Base-by-base conservation (phyloP, 2,888 invertebrate genomes). In the Cremastinae sp. region DNA sequence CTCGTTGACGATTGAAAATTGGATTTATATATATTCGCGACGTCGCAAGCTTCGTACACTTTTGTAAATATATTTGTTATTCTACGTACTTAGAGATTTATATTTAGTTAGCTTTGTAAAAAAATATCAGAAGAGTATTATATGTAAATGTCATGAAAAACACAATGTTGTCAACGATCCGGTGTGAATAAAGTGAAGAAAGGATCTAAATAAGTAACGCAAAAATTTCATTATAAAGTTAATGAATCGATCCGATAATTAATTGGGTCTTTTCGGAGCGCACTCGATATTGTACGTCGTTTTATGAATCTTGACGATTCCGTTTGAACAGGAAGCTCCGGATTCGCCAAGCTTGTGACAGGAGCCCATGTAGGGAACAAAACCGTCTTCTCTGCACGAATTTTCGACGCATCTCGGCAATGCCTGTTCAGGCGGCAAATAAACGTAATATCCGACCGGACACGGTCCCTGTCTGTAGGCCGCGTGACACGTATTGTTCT, bases 391-490 rank as follows among this genome's bases (percentile, higher is more conserved):
- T 3, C 41, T 7, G 83, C 95, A 95, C 0, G 93, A 92, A 90
- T 95, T 95, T 18, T 80, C 81, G 2, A 89, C 90, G 83, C 95
- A 95, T 62, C 90, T 88, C 0, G 95, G 94, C 47, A 93, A 90
- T 0, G 91, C 90, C 10, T 92, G 87, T 41, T 91, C 89, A 47
- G 84, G 78, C 8, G 90, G 90, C 16, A 95, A 90, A 5, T 93
- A 85, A 20, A 95, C 89, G 82, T 93, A 92, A 68, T 93, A 84
- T 0, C 90, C 90, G 0, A 82, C 62, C 0, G 84, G 78, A 82
- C 95, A 95, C 0, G 95, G 95, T 0, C 95, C 95, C 84, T 90
- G 91, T 43, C 91, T 90, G 83, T 92, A 94, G 0, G 93, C 93
- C 56, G 92, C 91, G 90, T 93, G 92, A 81, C 95, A 95, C 5